Conservation (phyloP, 2,888 invertebrate species). For the Limnephilus lunatus region DNA sequence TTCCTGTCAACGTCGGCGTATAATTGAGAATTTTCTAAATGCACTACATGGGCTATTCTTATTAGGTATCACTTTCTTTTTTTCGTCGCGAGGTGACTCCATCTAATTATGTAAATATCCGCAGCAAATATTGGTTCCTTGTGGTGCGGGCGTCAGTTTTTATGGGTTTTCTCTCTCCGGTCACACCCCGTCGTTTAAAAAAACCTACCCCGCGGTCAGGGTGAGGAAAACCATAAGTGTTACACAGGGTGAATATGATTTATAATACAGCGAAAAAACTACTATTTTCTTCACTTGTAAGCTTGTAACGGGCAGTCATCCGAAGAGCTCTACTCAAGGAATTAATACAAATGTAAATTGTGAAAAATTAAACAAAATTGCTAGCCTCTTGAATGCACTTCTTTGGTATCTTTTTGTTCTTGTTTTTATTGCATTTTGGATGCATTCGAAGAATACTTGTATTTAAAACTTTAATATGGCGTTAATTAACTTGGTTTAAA, state of each 20-base stretch:
- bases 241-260: slow-evolving; percentile 12
- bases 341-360: no score
- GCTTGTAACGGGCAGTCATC: no score
- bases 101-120: slow-evolving; percentile 66
- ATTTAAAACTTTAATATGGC: neutral
- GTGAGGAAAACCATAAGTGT: slow-evolving; percentile 30
- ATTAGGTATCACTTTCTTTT: neutral
- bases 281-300: no score
- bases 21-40: neutral
- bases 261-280: no score
- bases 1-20: neutral
- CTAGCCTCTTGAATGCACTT: no score
- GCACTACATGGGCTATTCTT: neutral
- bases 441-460: neutral
- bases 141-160: slow-evolving; percentile 53
- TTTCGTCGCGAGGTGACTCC: slow-evolving; percentile 44
- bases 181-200: slow-evolving; percentile 61
- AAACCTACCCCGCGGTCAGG: slow-evolving; percentile 32
- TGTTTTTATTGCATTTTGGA: neutral
- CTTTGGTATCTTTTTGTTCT: neutral
- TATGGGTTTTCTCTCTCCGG: slow-evolving; percentile 55
- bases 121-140: slow-evolving; percentile 61
- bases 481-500: neutral
- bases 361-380: no score
- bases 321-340: no score